phyloP scores from a whole-genome alignment of 2,797 vertebrate genomes.

The Ceryle rudis region DNA sequence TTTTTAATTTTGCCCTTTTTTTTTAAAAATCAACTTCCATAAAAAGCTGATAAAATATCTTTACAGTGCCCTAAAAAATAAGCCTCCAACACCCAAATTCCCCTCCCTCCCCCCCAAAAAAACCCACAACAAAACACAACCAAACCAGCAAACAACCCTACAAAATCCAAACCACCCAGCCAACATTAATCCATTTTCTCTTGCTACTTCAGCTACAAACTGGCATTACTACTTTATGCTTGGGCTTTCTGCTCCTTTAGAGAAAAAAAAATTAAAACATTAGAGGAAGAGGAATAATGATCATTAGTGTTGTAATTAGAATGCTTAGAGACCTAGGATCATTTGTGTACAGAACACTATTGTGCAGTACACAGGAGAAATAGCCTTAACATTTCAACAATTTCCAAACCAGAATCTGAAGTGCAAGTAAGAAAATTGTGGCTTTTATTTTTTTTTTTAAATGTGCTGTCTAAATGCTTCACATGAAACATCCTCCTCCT shows the following conservation, averaged over 20 bases:
- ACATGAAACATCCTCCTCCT: neutral
- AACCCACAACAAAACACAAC: no score
- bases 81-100: rapidly evolving
- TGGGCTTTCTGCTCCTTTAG: neutral
- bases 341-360: neutral
- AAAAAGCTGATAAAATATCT: neutral
- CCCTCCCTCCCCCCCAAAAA: no score
- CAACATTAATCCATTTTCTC: neutral
- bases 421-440: neutral
- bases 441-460: neutral
- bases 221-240: neutral
- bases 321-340: neutral
- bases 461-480: neutral
- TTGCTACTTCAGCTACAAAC: neutral
- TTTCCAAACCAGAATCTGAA: neutral
- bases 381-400: neutral
- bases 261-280: neutral
- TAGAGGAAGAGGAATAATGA: rapidly evolving
- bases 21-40: neutral
- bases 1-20: neutral
- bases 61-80: neutral
- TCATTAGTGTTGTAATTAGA: neutral
- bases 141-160: no score
- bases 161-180: neutral
- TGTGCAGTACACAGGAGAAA: neutral